A percentile compares a stretch with the other conserved stretches of the same genome.
phyloP scores from a whole-genome alignment of 2,888 invertebrate genomes.

The Drosophila mayaguana region DNA sequence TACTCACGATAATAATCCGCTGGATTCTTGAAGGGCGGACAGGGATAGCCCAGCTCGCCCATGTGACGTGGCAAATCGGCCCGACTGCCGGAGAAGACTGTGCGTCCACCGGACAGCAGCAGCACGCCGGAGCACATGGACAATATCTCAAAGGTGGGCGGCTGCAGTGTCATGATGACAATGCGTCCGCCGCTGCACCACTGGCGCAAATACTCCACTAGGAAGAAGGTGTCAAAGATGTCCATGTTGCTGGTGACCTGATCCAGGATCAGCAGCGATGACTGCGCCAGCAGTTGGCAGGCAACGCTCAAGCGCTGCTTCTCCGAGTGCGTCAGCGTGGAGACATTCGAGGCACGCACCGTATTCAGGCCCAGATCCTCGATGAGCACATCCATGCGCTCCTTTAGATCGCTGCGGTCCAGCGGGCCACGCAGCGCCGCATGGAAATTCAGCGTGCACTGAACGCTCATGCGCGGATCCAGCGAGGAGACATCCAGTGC shows the following conservation, averaged over 20 bases:
- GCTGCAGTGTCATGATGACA: constrained; percentile 95
- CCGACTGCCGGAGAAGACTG: constrained; percentile 95
- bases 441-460: constrained; percentile 94
- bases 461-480: constrained; percentile 93
- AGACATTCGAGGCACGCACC: constrained; percentile 94
- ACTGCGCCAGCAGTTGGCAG: constrained; percentile 93
- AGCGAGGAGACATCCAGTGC: constrained; percentile 83
- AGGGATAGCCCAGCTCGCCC: constrained; percentile 95
- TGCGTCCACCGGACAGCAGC: constrained; percentile 94
- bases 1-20: constrained; percentile 97
- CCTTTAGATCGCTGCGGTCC: constrained; percentile 88
- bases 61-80: constrained; percentile 97
- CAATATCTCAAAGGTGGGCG: constrained; percentile 97
- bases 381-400: constrained; percentile 93
- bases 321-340: constrained; percentile 94
- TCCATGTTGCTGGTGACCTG: constrained; percentile 90
- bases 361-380: constrained; percentile 96
- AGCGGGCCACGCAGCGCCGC: constrained; percentile 88
- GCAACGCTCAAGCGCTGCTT: constrained; percentile 94
- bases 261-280: constrained; percentile 94
- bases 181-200: constrained; percentile 92
- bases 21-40: constrained; percentile 98
- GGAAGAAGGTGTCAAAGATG: constrained; percentile 97
- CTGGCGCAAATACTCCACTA: constrained; percentile 96
- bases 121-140: constrained; percentile 92